phyloP scores from a whole-genome alignment of 2,797 vertebrate genomes.

The Nasua narica region DNA sequence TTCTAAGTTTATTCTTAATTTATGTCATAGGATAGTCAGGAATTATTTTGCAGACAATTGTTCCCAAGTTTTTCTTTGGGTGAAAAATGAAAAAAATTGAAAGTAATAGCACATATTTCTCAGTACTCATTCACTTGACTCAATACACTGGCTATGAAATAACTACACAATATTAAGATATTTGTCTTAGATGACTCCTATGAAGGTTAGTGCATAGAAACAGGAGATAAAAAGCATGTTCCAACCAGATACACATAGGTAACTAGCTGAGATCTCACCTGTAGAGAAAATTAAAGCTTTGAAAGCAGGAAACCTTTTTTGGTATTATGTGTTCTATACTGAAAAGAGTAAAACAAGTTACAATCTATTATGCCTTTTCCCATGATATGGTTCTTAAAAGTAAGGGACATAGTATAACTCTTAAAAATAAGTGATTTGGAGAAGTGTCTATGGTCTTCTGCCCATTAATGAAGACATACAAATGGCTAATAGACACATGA shows the following conservation, averaged over 20 bases:
- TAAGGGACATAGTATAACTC: background rate
- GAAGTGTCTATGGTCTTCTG: too few species aligned
- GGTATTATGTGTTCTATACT: background rate
- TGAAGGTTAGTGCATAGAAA: background rate
- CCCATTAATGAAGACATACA: too few species aligned
- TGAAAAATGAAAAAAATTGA: background rate
- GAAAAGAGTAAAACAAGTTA: background rate
- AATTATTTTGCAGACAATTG: background rate
- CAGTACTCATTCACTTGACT: background rate
- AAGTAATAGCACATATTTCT: background rate
- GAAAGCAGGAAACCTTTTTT: background rate
- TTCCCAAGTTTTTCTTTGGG: background rate
- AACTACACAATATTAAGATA: background rate
- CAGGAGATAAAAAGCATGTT: background rate
- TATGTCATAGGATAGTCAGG: background rate
- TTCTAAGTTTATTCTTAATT: background rate
- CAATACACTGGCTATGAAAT: background rate
- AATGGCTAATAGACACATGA: too few species aligned
- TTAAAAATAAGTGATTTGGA: background rate
- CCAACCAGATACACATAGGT: background rate
- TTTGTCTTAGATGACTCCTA: background rate
- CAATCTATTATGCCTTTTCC: background rate
- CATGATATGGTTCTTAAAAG: background rate
- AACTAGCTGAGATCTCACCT: background rate
- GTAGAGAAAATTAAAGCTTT: background rate